Evolutionary conservation across 1,140 invertebrate genomes (phyloP).

Genomic region (Archegozetes longisetosus): DNA sequence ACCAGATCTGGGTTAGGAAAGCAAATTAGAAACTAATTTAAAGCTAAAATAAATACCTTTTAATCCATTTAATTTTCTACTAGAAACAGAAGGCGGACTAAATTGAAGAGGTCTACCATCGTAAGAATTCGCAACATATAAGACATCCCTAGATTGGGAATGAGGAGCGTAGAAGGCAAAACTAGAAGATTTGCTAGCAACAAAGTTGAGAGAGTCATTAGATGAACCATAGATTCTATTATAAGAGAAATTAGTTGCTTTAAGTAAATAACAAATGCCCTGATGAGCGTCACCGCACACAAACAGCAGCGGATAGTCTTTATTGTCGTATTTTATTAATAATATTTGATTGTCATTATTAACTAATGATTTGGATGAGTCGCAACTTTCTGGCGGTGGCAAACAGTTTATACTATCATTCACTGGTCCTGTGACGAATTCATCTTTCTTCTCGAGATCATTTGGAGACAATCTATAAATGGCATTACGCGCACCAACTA

Average conservation of each 20-base stretch:
- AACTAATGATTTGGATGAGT: neutral
- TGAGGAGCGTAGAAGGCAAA: constrained; percentile 16
- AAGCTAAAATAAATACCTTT: no score
- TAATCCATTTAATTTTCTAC: constrained; percentile 5
- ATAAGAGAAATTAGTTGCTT: neutral
- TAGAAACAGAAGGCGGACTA: constrained; percentile 16
- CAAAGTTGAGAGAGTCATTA: constrained; percentile 12
- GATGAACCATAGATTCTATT: constrained; percentile 3
- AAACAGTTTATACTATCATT: neutral
- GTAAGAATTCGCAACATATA: constrained; percentile 18
- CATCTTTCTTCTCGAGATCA: neutral
- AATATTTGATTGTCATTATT: constrained; percentile 3
- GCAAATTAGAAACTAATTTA: no score
- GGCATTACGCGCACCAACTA: constrained; percentile 16
- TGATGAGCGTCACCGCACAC: constrained; percentile 18
- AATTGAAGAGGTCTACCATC: constrained; percentile 16
- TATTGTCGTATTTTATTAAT: neutral
- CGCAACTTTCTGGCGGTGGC: neutral
- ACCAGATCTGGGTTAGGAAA: no score
- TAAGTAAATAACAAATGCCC: constrained; percentile 15
- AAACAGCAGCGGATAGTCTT: constrained; percentile 2
- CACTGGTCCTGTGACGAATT: neutral
- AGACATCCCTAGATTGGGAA: neutral
- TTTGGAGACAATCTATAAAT: constrained; percentile 14
- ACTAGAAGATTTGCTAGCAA: neutral